Base-by-base conservation (phyloP, 1,140 invertebrate genomes). In the Heliothis subflexa region DNA sequence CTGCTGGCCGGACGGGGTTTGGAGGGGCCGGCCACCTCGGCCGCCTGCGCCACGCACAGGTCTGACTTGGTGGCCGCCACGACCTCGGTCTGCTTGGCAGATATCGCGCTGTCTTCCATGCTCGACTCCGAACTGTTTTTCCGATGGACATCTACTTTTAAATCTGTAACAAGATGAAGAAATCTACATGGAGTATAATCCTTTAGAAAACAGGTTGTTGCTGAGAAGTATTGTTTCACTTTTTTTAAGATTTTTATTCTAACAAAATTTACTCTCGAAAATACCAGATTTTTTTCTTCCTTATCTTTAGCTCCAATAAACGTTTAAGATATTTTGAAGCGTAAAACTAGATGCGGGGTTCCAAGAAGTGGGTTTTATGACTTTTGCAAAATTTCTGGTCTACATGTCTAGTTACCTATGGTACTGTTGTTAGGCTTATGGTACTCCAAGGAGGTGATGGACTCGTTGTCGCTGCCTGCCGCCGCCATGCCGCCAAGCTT, bases 61-160 rank as follows among this genome's bases (percentile, higher is more conserved):
- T 94, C 92, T 3, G 91, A 92, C 78, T 94, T 93, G 7, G 88
- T 93, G 1, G 83, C 87, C 2, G 90, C 91, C 2, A 88, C 82
- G 25, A 86, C 79, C 76, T 93, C 92, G 3, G 81, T 40, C 64
- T 86, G 90, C 76, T 92, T 93, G 0, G 86, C 71, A 45, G 91
- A 93, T 61, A 85, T 83, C 1, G 89, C 90, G 79, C 90, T 93
- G 66, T 94, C 92, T 80, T 94, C 93, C 83, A 93, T 88, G 80
- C 97, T 97, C 83, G 97, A 98, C 89, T 97, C 97, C 0, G 98
- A 98, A 91, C 98, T 98, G 88, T 98, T 98, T 91, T 98, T 98
- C 50, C 97, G 96, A 95, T 99, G 98, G 45, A 99, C 98, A 94
- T 99, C 98, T 61, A 98, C 98, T 95, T 98, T 98, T 77, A 98